phyloP scores from a whole-genome alignment of 2,113 vertebrate genomes.

The Gnathonemus longibarbis region DNA sequence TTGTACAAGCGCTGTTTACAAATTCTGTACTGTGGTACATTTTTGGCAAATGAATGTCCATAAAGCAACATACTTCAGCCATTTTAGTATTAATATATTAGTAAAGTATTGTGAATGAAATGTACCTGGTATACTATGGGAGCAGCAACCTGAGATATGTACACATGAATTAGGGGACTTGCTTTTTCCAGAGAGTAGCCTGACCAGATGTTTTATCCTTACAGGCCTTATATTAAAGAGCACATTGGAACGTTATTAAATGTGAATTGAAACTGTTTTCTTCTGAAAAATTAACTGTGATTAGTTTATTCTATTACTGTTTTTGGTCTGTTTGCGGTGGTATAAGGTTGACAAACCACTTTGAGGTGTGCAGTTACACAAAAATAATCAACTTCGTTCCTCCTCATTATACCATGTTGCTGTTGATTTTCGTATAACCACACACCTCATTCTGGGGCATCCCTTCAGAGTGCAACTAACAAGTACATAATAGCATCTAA shows the following conservation, averaged over 20 bases:
- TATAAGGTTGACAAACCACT: neutral
- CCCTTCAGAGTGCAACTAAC: neutral
- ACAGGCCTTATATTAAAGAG: neutral
- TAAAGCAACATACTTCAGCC: neutral
- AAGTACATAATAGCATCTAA: neutral
- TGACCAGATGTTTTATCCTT: neutral
- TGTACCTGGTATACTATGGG: neutral
- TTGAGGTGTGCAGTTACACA: neutral
- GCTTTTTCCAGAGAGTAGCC: neutral
- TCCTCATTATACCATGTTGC: neutral
- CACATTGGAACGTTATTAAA: neutral
- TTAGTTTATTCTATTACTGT: neutral
- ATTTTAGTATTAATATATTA: neutral
- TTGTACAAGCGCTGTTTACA: neutral
- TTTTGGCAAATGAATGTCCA: neutral
- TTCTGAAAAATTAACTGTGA: neutral
- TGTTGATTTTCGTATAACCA: neutral
- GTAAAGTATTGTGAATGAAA: neutral
- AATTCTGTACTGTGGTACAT: neutral
- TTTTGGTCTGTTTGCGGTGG: neutral
- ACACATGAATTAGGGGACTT: neutral
- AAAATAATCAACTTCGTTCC: neutral
- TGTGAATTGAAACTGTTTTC: neutral
- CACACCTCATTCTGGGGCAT: neutral
- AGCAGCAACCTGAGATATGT: neutral